Percentiles rank a stretch among this genome's conserved stretches.
phyloP scores from a whole-genome alignment of 2,797 vertebrate genomes.

The Dicrostonyx torquatus region DNA sequence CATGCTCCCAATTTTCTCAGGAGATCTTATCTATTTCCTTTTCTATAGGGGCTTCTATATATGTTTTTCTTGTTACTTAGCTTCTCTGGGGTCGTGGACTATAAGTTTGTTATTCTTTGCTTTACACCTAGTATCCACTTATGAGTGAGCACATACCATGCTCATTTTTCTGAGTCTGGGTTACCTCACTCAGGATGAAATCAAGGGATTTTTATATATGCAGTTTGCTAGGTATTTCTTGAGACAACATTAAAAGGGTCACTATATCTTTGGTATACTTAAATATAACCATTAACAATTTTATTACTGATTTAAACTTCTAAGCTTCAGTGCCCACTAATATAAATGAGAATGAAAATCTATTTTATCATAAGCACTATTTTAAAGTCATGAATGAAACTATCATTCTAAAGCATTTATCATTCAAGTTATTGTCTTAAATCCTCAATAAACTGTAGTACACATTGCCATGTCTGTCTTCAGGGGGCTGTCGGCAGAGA shows the following conservation, averaged over 20 bases:
- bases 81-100: too few species aligned
- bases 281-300: neutral
- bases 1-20: too few species aligned
- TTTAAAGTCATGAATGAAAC: neutral
- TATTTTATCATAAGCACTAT: neutral
- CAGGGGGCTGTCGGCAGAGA: neutral
- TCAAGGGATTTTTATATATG: neutral
- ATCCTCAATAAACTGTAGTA: neutral
- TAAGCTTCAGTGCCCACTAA: neutral
- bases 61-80: too few species aligned
- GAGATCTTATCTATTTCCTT: too few species aligned
- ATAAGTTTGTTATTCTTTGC: too few species aligned
- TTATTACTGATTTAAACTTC: neutral
- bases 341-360: conserved; percentile 16
- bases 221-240: neutral
- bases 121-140: too few species aligned
- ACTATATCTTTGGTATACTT: neutral
- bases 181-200: too few species aligned
- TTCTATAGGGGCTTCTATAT: too few species aligned
- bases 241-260: neutral
- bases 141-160: too few species aligned
- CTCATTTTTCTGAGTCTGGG: too few species aligned
- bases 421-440: neutral
- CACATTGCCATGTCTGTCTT: neutral
- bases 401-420: neutral